Evolutionary conservation across 2,888 invertebrate species (phyloP), one percentile per base, ranked within the genome.

Genomic region (Chloroclysta siterata): DNA sequence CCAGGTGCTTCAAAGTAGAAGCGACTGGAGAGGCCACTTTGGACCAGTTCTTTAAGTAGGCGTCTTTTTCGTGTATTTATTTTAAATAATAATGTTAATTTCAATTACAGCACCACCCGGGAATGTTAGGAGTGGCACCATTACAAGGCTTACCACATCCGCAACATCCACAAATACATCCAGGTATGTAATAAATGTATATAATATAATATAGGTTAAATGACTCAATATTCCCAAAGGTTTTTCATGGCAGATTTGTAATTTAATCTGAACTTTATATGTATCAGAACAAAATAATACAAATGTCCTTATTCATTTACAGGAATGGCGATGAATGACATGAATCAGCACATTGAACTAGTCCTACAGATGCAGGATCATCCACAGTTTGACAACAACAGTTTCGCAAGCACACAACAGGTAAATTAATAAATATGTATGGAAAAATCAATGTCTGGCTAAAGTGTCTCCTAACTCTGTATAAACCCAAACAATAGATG

Each of bases 271-370:
- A 22, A 22, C 22, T 22, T 22, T 22, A 22, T 22, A 22, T 22
- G 22, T 22, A 22, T 22, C 22, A 55, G 13, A 2, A 15, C 44
- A 44, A 44, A 15, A 14, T 44, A 44, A 44, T 14, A 11, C 11
- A 44, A 14, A 44, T 44, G 8, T 46, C 2, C 7, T 15, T 6
- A 2, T 8, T 54, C 41, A 11, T 15, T 66, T 67, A 14, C 86
- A 93, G 93, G 93, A 65, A 93, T 93, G 93, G 90, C 92, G 67
- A 74, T 93, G 73, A 93, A 93, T 74, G 93, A 93, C 82, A 93
- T 93, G 93, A 93, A 93, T 79, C 93, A 93, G 77, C 93, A 93
- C 82, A 88, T 93, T 75, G 93, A 93, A 83, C 88, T 93, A 71
- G 93, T 93, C 71, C 80, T 93, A 76, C 93, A 93, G 83, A 92